A percentile compares a stretch with the other conserved stretches of the same genome.
phyloP scores from a whole-genome alignment of 1,140 invertebrate species.

The Notospermus geniculatus region DNA sequence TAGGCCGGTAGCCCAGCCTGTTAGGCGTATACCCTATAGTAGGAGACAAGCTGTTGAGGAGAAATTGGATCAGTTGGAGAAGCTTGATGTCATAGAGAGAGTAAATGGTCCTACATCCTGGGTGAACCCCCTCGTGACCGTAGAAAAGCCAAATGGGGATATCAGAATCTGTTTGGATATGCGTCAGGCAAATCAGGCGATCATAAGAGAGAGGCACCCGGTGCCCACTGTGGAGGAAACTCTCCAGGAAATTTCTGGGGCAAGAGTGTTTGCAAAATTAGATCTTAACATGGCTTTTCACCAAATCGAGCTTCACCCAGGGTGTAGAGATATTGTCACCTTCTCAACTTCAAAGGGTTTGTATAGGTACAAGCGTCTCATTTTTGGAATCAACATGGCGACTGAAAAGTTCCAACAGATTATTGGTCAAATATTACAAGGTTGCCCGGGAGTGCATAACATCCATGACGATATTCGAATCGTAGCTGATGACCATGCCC shows the following conservation, averaged over 20 bases:
- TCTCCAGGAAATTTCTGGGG: constrained; percentile 23
- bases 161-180: constrained; percentile 17
- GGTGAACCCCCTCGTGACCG: constrained; percentile 14
- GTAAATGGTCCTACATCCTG: constrained; percentile 13
- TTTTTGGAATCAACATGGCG: not conserved
- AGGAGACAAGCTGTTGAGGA: constrained; percentile 23
- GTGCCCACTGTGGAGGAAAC: constrained; percentile 18
- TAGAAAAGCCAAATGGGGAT: constrained; percentile 13
- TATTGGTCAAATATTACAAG: not conserved
- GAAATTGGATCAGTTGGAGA: constrained; percentile 17
- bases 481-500: not conserved
- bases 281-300: constrained; percentile 32
- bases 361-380: constrained; percentile 6
- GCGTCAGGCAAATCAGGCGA: constrained; percentile 12
- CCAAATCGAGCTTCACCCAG: constrained; percentile 30
- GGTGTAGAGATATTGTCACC: not conserved
- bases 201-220: constrained; percentile 15
- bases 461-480: constrained; percentile 5
- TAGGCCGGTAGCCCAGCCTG: constrained; percentile 9
- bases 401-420: constrained; percentile 1
- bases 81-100: constrained; percentile 17
- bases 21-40: constrained; percentile 21
- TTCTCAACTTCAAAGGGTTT: not conserved
- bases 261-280: constrained; percentile 29
- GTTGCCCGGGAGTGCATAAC: not conserved